These are phyloP conservation scores for Pissodes strobi DNA, from an alignment of 1,140 invertebrate genomes.

Conservation along the genomic window DNA sequence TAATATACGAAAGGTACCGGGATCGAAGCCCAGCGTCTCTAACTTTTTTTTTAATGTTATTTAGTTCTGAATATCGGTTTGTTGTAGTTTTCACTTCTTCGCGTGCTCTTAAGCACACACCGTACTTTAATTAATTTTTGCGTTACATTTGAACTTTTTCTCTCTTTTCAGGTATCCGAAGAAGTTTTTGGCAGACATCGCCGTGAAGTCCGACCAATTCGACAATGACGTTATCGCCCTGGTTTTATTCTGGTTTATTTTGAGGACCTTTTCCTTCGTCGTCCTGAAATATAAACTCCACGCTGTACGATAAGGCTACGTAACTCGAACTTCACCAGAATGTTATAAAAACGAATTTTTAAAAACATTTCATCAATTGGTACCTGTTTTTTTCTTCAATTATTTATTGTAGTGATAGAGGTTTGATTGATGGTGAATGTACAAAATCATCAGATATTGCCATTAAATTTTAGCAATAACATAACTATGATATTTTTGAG, in stretches of 20 bases:
- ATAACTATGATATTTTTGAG: no score
- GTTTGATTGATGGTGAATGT: neutral
- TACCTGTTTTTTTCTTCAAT: no score
- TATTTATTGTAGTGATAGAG: no score
- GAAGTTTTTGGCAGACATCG: constrained; percentile 78
- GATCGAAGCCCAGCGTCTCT: no score
- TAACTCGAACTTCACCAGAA: neutral
- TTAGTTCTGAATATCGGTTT: no score
- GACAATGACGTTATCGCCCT: constrained; percentile 81
- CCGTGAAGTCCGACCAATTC: constrained; percentile 79
- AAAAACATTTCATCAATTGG: neutral
- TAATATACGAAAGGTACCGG: no score
- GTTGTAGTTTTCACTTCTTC: no score
- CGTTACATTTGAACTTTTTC: neutral
- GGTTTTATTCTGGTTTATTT: constrained; percentile 68
- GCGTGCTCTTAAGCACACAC: no score
- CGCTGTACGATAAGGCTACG: constrained; percentile 61
- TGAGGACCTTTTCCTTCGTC: constrained; percentile 75
- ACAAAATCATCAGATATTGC: no score
- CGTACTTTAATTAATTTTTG: no score
- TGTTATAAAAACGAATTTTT: neutral
- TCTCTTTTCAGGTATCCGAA: constrained; percentile 67
- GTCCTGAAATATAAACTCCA: constrained; percentile 80
- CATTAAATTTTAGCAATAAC: no score
- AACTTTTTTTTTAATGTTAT: no score